Evolutionary conservation across 2,113 vertebrate genomes (phyloP), one percentile per base, ranked within the genome.

Genomic region (Mobula hypostoma): DNA sequence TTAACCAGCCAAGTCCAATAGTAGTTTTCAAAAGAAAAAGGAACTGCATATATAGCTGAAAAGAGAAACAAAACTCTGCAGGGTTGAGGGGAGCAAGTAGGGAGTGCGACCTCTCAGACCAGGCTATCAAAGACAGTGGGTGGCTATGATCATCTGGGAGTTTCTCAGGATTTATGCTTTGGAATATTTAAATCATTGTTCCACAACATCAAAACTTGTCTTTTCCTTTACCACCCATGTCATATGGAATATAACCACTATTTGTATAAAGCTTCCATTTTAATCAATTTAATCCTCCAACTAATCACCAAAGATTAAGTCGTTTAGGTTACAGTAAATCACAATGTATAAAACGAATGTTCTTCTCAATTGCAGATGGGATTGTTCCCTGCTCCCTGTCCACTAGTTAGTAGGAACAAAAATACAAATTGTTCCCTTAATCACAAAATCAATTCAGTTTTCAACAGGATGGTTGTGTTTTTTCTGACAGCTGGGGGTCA

Each of bases 401-500:
- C 83, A 29, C 83, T n/a, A 29, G 58, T 87, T 63, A 61, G 83
- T 87, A 24, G 58, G 32, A 66, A 90, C 61, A 66, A 90, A 74
- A 87, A 90, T 66, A 68, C n/a, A 74, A 72, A 17, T 70, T 93
- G 70, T 93, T 93, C 70, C 56, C 21, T 76, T 56, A 12, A 74
- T 56, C 11, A 74, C 68, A 93, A 74, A 93, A 66, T 74, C 40
- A 93, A 70, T 74, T 93, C 91, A 93, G 70, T 93, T 93, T 93
- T 93, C 4, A 12, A 29, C 72, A 32, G 68, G 74, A 74, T 93
- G 66, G 68, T 48, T 72, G 40, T 93, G 40, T 93, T 93, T 93
- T 48, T 90, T 48, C 48, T 93, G 40, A 93, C 96, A 95, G 95
- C 95, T 95, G 96, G 94, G 95, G 96, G 97, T 97, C 97, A 97